Evolutionary conservation across 23 tunicate genomes (phyloP).

Genomic region (Trididemnum clinides): DNA sequence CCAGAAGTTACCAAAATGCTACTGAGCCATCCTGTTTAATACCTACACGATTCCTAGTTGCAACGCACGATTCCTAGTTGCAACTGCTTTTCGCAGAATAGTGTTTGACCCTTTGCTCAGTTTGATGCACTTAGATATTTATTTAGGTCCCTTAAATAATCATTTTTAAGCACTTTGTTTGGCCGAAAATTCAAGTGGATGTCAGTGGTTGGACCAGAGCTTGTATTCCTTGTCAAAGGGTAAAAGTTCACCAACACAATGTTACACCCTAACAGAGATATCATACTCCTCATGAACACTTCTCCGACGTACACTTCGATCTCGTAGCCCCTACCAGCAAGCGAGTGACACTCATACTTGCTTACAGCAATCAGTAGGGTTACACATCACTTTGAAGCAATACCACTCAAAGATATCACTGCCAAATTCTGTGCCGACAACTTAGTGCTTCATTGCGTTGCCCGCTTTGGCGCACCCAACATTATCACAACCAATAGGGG

Average conservation of each 20-base stretch:
- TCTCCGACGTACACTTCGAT: too few species aligned
- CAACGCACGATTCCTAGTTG: too few species aligned
- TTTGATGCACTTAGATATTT: too few species aligned
- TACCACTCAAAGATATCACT: background rate
- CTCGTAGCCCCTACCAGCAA: too few species aligned
- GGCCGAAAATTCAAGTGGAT: background rate
- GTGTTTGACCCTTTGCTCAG: too few species aligned
- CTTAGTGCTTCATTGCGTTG: too few species aligned
- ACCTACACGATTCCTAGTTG: too few species aligned
- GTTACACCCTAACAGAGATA: background rate
- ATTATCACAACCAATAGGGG: background rate
- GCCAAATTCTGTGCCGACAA: too few species aligned
- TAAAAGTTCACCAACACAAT: background rate
- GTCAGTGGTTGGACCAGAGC: background rate
- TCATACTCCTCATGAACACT: background rate
- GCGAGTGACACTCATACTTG: background rate
- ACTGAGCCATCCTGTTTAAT: too few species aligned
- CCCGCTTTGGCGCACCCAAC: background rate
- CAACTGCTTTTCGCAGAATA: too few species aligned
- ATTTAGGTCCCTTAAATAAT: background rate
- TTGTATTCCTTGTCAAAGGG: background rate
- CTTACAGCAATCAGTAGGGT: background rate
- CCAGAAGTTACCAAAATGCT: too few species aligned
- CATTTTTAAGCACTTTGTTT: background rate
- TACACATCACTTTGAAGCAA: background rate